A percentile compares a stretch with the other conserved stretches of the same genome.
Evolutionary conservation across 2,797 vertebrate genomes (phyloP).

Genomic region (Molossus molossus): DNA sequence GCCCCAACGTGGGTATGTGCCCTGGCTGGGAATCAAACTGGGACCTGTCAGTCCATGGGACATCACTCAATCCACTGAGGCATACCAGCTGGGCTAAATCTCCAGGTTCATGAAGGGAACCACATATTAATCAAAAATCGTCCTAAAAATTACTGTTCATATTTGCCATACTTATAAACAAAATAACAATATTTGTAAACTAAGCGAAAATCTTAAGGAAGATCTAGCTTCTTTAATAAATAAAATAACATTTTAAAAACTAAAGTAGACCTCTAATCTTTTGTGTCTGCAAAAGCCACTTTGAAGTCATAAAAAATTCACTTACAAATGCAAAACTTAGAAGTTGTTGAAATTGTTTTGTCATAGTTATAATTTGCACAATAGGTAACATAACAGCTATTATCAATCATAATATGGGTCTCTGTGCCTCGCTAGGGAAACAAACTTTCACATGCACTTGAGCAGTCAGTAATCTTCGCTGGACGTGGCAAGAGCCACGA

Average conservation of each 20-base stretch:
- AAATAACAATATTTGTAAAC: constrained; percentile 24
- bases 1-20: too few relatives aligned
- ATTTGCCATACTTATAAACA: constrained; percentile 43
- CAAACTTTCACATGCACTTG: background rate
- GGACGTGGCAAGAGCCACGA: background rate
- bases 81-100: background rate
- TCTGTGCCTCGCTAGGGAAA: background rate
- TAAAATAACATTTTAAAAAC: constrained; percentile 53
- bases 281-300: background rate
- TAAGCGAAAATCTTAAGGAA: constrained; percentile 29
- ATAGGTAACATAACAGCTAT: background rate
- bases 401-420: background rate
- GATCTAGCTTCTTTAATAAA: constrained; percentile 24
- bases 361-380: constrained; percentile 6
- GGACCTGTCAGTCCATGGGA: too few relatives aligned
- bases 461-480: background rate
- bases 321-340: background rate
- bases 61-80: too few relatives aligned
- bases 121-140: constrained; percentile 12
- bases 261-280: background rate
- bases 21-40: too few relatives aligned
- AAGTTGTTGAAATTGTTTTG: constrained; percentile 13
- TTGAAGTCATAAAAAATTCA: constrained; percentile 30
- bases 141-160: constrained; percentile 16
- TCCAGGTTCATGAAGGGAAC: background rate